Base-by-base conservation (phyloP, 2,888 invertebrate genomes). In the Drosophila mimetica region DNA sequence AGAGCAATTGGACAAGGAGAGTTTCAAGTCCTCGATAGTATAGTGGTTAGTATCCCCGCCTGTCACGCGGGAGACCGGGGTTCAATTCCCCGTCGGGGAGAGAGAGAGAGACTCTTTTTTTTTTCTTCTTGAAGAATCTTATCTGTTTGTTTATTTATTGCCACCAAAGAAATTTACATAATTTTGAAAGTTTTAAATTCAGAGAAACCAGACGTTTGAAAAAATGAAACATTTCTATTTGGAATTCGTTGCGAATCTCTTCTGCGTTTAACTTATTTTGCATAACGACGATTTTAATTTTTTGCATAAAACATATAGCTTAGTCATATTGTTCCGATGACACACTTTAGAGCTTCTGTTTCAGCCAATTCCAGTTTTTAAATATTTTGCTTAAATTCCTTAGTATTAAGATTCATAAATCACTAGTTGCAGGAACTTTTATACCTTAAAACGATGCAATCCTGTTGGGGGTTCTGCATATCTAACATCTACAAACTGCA, bases 401-500 rank as follows among this genome's bases (percentile, higher is more conserved):
- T n/a, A n/a, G n/a, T n/a, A n/a, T n/a, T n/a, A n/a, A n/a, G n/a
- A n/a, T n/a, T n/a, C n/a, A 2, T 4, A 11, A 13, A 30, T 18
- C 13, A 25, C 37, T 2, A 28, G 6, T 4, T 4, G 2, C 7
- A 11, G 3, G 2, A 14, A 4, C 13, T n/a, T 9, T 8, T 9
- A 8, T 74, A 91, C 91, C 90, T 91, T 91, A 53, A 91, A 91
- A 0, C 91, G 81, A 74, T 82, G 70, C 18, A 81, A 65, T 18
- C 91, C 91, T 2, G 89, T 89, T 0, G 91, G 91, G 5, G 91
- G 77, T 48, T 91, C 90, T 0, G 89, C 91, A 69, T 91, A 91
- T 74, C 89, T 78, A 1, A 91, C 78, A 74, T 91, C 91, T n/a
- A 91, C 77, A 76, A 91, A 91, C 46, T 91, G 91, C 54, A 88